Conservation (phyloP, 2,797 vertebrate species). For the Remorina albescens region DNA sequence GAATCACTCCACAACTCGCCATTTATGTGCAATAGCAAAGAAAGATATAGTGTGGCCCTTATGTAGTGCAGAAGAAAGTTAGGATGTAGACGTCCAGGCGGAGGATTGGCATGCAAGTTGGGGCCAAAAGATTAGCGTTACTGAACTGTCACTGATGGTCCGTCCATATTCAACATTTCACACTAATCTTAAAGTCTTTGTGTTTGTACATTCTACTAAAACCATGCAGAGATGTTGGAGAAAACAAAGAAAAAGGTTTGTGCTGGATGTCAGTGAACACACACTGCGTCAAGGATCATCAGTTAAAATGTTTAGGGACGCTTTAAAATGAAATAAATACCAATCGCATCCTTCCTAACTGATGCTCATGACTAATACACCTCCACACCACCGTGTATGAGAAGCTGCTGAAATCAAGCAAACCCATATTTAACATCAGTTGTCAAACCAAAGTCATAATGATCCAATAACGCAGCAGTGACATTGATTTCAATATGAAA, state of each 20-base stretch:
- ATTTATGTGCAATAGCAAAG: neutral
- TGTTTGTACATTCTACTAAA: neutral
- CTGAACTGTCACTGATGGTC: neutral
- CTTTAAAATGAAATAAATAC: slow-evolving; percentile 15
- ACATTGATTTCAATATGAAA: slow-evolving; percentile 46
- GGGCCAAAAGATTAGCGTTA: too few relatives aligned
- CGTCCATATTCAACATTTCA: neutral
- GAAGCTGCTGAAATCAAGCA: slow-evolving; percentile 48
- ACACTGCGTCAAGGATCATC: neutral
- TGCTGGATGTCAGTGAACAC: neutral
- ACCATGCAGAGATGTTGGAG: neutral
- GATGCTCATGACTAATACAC: slow-evolving; percentile 32
- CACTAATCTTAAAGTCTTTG: neutral
- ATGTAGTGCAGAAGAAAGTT: neutral
- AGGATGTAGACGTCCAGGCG: too few relatives aligned
- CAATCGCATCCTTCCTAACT: slow-evolving; percentile 17
- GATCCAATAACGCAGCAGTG: slow-evolving; percentile 43
- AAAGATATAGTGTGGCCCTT: neutral
- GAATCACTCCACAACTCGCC: neutral
- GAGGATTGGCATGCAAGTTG: too few relatives aligned
- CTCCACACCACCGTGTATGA: slow-evolving; percentile 24
- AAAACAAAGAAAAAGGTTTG: neutral
- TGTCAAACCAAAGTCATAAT: slow-evolving; percentile 51
- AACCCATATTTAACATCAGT: slow-evolving; percentile 51
- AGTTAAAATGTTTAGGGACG: neutral